Conservation (phyloP, 1,140 invertebrate species). For the Idris sp. region DNA sequence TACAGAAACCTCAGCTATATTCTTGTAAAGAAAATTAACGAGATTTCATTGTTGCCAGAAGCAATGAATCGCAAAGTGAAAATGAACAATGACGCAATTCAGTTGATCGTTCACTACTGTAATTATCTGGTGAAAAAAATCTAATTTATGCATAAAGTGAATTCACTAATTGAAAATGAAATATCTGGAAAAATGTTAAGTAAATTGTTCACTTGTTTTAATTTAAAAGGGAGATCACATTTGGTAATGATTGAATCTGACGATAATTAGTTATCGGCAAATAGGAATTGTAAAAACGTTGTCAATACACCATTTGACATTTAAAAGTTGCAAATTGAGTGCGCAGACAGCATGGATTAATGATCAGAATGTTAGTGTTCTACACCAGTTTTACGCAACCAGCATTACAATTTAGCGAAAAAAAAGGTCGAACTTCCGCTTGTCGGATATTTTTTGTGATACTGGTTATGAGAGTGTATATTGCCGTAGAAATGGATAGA, state of each 20-base stretch:
- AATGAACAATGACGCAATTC: too few relatives aligned
- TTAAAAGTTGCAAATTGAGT: constrained; percentile 38
- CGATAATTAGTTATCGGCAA: constrained; percentile 2
- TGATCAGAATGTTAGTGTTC: constrained; percentile 8
- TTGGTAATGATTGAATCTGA: not conserved
- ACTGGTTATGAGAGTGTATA: constrained; percentile 12
- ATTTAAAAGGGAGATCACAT: not conserved
- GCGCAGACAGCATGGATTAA: constrained; percentile 22
- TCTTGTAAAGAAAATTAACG: too few relatives aligned
- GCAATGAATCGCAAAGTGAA: too few relatives aligned
- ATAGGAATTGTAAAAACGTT: not conserved
- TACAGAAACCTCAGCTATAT: too few relatives aligned
- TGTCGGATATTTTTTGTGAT: constrained; percentile 33
- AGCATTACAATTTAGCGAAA: constrained; percentile 42
- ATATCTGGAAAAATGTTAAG: too few relatives aligned
- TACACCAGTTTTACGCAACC: constrained; percentile 42
- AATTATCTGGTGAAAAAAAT: too few relatives aligned
- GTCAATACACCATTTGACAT: not conserved
- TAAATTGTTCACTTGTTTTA: too few relatives aligned
- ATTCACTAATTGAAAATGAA: too few relatives aligned
- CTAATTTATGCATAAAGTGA: too few relatives aligned
- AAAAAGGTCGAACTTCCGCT: constrained; percentile 59
- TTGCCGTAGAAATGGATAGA: constrained; percentile 9
- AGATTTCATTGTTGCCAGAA: too few relatives aligned
- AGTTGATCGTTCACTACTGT: too few relatives aligned